These are phyloP conservation scores for Himalopsyche tibetana DNA, from an alignment of 2,888 invertebrate genomes.

Conservation along the genomic window DNA sequence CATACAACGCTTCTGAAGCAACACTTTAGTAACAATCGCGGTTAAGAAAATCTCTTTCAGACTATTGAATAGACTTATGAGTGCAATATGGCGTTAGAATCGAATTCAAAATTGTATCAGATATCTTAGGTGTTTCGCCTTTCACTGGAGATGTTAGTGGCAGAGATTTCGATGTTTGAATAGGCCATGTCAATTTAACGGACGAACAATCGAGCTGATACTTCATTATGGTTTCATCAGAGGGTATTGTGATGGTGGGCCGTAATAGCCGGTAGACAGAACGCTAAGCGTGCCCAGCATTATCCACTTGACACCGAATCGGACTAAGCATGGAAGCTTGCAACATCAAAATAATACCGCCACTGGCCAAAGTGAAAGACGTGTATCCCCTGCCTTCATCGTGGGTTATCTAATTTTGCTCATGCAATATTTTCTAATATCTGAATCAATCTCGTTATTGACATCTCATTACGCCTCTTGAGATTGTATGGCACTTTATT, in stretches of 20 bases:
- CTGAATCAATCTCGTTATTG: constrained; percentile 51
- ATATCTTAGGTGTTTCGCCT: constrained; percentile 55
- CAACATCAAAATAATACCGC: constrained; percentile 47
- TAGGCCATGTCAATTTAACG: constrained; percentile 50
- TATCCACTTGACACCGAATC: constrained; percentile 59
- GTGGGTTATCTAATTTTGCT: constrained; percentile 53
- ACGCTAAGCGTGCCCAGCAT: constrained; percentile 54
- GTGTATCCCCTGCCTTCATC: constrained; percentile 43
- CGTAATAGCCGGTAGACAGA: constrained; percentile 31
- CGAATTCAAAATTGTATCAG: constrained; percentile 52
- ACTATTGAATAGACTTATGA: not conserved
- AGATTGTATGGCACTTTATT: constrained; percentile 38
- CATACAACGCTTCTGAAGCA: constrained; percentile 54
- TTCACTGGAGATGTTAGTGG: constrained; percentile 55
- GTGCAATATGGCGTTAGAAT: constrained; percentile 33
- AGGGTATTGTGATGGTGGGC: constrained; percentile 52
- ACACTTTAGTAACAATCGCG: constrained; percentile 49
- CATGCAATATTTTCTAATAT: constrained; percentile 46
- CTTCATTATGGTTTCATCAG: constrained; percentile 63
- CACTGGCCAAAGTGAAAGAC: constrained; percentile 55
- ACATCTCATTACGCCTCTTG: constrained; percentile 54
- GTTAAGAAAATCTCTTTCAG: constrained; percentile 47
- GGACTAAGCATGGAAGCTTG: constrained; percentile 32
- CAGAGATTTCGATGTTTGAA: constrained; percentile 48
- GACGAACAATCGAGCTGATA: constrained; percentile 34